Base-by-base conservation (phyloP, 2,888 invertebrate species). In the Brachypterus glaber region DNA sequence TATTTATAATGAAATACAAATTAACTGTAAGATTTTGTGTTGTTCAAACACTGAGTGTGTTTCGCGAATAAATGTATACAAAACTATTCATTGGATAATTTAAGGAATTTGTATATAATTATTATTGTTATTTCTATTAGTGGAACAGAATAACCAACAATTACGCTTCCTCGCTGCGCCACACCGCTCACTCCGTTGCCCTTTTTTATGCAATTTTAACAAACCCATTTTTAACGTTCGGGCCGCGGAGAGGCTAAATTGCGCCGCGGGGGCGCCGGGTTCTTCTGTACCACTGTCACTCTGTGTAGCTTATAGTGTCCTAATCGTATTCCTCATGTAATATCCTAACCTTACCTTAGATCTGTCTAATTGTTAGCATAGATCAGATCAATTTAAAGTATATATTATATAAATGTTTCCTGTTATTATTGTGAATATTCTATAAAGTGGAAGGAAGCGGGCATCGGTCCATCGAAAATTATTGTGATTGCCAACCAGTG, bases 321-420 rank as follows among this genome's bases (percentile, higher is more conserved):
- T 61, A 52, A 53, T 58, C 61, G 58, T 63, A 62, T 58, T 41
- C 61, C 60, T 62, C 55, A 58, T 60, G 58, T 60, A 60, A 54
- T 53, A 55, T 46, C 55, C 58, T 58, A 55, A 57, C 50, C 51
- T 40, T 45, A 37, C 35, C 39, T 49, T 62, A 64, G 62, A 63
- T 61, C 61, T 63, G 63, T 64, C 62, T 62, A 54, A 58, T 59
- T 63, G 62, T 63, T 63, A 63, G 64, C 49, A 53, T 61, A 63
- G 60, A 54, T 58, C 59, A 60, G 62, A 64, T 63, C 62, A 58
- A 58, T 63, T 58, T 50, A 60, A 62, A 60, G 51, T 61, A 62
- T 61, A 63, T 64, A 64, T 62, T 66, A 65, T 65, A 65, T 66
- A 63, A 66, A 66, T 66, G 66, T 67, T 67, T 65, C 65, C 64